Evolutionary conservation across 2,113 vertebrate genomes (phyloP).

Genomic region (Hypanus sabinus): DNA sequence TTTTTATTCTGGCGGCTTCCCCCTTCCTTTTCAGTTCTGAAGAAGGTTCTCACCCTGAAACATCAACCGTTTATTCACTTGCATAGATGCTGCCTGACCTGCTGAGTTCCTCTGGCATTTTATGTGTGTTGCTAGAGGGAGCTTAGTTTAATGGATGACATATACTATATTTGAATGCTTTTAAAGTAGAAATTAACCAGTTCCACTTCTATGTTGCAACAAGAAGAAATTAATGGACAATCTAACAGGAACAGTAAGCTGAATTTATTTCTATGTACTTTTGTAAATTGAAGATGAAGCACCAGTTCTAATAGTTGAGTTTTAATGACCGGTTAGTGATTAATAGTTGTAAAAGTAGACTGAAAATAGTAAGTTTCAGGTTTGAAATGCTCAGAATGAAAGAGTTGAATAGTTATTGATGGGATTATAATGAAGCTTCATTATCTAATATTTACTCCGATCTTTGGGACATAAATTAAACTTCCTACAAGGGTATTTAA

Average conservation of each 20-base stretch:
- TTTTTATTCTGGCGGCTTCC: too few species aligned
- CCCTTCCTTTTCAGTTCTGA: too few species aligned
- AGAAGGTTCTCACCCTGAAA: too few species aligned
- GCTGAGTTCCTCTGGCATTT: too few species aligned
- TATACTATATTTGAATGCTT: background rate
- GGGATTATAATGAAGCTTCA: background rate
- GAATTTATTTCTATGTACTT: background rate
- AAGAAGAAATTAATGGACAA: background rate
- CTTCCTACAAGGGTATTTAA: background rate
- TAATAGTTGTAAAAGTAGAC: background rate
- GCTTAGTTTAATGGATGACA: background rate
- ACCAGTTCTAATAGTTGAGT: background rate
- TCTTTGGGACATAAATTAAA: background rate
- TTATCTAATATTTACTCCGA: background rate
- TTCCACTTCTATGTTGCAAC: background rate
- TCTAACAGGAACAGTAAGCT: background rate
- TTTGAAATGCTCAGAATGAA: background rate
- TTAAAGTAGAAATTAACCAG: background rate
- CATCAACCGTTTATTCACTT: too few species aligned
- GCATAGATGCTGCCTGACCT: too few species aligned
- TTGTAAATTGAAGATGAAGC: background rate
- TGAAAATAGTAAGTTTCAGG: background rate
- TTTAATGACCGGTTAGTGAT: background rate
- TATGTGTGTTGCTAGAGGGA: background rate
- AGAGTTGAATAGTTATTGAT: background rate